These are phyloP conservation scores for Emydura subglobosa DNA, from an alignment of 2,113 vertebrate species.

Conservation along the genomic window DNA sequence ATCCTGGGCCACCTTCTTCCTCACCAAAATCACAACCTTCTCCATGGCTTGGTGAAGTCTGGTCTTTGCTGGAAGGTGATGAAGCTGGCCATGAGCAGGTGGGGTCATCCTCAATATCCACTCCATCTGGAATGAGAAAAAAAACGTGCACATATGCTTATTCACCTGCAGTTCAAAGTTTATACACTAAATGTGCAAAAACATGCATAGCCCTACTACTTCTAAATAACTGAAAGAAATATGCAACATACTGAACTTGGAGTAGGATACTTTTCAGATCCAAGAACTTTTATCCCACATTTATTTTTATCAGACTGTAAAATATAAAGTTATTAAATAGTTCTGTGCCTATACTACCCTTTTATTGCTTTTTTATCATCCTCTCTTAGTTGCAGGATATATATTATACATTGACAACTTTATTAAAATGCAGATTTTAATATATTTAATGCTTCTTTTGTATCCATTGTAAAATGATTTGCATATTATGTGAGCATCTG, in stretches of 20 bases:
- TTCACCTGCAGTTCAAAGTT: not conserved
- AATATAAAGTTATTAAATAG: conserved; percentile 77
- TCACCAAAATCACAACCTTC: conserved; percentile 96
- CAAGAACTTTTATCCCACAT: conserved; percentile 56
- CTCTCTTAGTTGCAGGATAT: conserved; percentile 71
- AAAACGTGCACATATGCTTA: not conserved
- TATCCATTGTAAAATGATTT: conserved; percentile 79
- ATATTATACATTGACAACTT: conserved; percentile 80
- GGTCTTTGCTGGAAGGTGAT: conserved; percentile 98
- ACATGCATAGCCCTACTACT: not conserved
- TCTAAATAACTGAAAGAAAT: not conserved
- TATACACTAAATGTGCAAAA: not conserved
- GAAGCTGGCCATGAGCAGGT: conserved; percentile 97
- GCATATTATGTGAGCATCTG: conserved; percentile 76
- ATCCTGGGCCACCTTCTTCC: conserved; percentile 93
- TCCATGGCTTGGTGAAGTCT: conserved; percentile 95
- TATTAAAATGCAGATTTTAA: conserved; percentile 85
- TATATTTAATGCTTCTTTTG: conserved; percentile 84
- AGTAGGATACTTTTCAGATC: conserved; percentile 20
- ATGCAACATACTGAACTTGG: not conserved
- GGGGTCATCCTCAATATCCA: conserved; percentile 96
- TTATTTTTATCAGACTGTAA: conserved; percentile 72
- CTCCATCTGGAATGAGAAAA: conserved; percentile 86
- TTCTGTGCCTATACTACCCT: conserved; percentile 75
- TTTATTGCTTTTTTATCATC: conserved; percentile 81